phyloP scores from a whole-genome alignment of 2,797 vertebrate genomes.

The Sardinella longiceps region DNA sequence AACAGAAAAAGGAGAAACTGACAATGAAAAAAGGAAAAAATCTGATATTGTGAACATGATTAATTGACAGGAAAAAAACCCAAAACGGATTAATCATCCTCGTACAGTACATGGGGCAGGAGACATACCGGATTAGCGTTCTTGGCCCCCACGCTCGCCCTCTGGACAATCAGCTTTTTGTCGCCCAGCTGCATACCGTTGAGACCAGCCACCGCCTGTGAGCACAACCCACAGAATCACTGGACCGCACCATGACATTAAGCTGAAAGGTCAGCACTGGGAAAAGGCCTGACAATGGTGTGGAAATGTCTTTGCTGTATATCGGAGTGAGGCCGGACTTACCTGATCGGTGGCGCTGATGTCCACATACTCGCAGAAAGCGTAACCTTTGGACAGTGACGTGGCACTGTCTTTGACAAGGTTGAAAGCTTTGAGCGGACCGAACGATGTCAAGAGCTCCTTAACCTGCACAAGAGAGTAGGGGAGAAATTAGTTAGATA shows the following conservation, averaged over 20 bases:
- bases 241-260: slow-evolving; percentile 16
- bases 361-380: slow-evolving; percentile 81
- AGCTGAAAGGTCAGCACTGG: background rate
- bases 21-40: background rate
- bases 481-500: slow-evolving; percentile 27
- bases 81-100: background rate
- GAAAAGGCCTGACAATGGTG: background rate
- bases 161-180: slow-evolving; percentile 80
- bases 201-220: slow-evolving; percentile 76
- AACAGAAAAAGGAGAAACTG: background rate
- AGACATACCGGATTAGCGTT: slow-evolving; percentile 73
- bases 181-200: slow-evolving; percentile 82
- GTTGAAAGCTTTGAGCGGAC: slow-evolving; percentile 81
- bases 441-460: slow-evolving; percentile 80
- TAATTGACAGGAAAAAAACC: background rate
- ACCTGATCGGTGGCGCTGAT: slow-evolving; percentile 79
- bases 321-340: background rate
- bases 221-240: slow-evolving; percentile 26
- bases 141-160: slow-evolving; percentile 79
- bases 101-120: background rate
- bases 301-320: background rate
- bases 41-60: background rate
- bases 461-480: slow-evolving; percentile 70
- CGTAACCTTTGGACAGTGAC: slow-evolving; percentile 81
- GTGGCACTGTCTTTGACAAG: slow-evolving; percentile 83